phyloP scores from a whole-genome alignment of 2,797 vertebrate genomes.

The Oreonectes daqikongensis region DNA sequence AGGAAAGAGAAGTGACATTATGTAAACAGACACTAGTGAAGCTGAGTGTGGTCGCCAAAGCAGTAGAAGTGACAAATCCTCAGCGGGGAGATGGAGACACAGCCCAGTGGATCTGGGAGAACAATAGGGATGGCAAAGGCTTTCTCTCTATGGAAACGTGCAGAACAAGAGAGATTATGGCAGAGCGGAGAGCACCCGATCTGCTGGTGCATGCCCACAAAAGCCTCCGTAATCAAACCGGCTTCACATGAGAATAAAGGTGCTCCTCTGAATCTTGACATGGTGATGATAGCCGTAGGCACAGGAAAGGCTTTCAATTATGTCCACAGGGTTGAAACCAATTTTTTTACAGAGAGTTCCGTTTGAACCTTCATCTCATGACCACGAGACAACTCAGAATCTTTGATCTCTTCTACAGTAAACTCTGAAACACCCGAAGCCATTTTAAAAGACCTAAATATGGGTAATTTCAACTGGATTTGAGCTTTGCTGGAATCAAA shows the following conservation, averaged over 20 bases:
- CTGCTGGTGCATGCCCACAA: slow-evolving; percentile 51
- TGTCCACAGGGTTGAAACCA: background rate
- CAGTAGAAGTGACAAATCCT: slow-evolving; percentile 61
- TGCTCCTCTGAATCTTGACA: slow-evolving; percentile 46
- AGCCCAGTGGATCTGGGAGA: slow-evolving; percentile 56
- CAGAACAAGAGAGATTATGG: slow-evolving; percentile 63
- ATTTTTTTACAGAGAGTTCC: background rate
- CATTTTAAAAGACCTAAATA: background rate
- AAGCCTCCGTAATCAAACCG: slow-evolving; percentile 53
- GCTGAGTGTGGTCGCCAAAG: slow-evolving; percentile 53
- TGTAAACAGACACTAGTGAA: slow-evolving; percentile 56
- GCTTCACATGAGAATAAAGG: slow-evolving; percentile 55
- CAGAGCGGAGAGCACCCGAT: slow-evolving; percentile 56
- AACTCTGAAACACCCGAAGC: background rate
- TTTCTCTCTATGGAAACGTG: slow-evolving; percentile 60
- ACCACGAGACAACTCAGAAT: background rate
- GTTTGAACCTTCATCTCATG: background rate
- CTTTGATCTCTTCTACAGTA: background rate
- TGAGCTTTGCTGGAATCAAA: too few relatives aligned
- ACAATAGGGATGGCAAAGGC: slow-evolving; percentile 59
- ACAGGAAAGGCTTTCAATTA: slow-evolving; percentile 26
- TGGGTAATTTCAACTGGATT: background rate
- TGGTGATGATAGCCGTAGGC: slow-evolving; percentile 12
- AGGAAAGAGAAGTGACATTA: slow-evolving; percentile 41
- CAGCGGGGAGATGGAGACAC: slow-evolving; percentile 52